Base-by-base conservation (phyloP, 2,797 vertebrate species). In the Pangasius mekongensis region DNA sequence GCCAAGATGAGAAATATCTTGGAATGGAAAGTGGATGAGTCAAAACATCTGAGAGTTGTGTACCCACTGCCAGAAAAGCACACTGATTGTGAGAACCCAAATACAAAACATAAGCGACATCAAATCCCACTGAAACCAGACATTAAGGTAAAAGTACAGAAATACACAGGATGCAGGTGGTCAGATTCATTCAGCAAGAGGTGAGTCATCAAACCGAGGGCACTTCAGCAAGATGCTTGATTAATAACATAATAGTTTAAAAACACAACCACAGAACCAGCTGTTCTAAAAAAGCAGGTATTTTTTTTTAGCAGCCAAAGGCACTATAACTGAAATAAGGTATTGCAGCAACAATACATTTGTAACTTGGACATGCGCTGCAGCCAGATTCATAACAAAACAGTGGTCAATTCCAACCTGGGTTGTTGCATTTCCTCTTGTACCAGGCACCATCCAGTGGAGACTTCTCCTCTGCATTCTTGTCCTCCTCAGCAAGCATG, bases 401-500 rank as follows among this genome's bases (percentile, higher is more conserved):
- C 36, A 39, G 0, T 39, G 5, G 3, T 66, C 39, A 49, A 27
- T 47, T 30, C 69, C 86, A 90, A 96, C 95, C 95, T 90, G 95
- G 94, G 91, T 95, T 95, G 89, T 89, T 95, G 89, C 94, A 93
- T 94, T 94, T 96, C 91, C 92, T 88, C 24, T 95, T 95, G 91
- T 94, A 94, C 93, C 87, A 98, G 71, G 95, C 97, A 94, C 97
- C 97, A 90, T 99, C 98, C 94, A 98, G 90, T 22, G 97, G 96
- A 76, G 97, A 98, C 88, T 98, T 99, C 91, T 98, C 98, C 89
- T 97, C 98, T 0, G 98, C 98, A 0, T 98, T 97, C 93, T 97
- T 97, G 94, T 99, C 98, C 91, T 99, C 98, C 89, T 99, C 98
- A 0, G 98, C 98, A 93, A 99, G 94, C 98, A 99, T 99, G 84